Evolutionary conservation across 2,113 vertebrate genomes (phyloP), one percentile per base, ranked within the genome.

Genomic region (Apodemus sylvaticus): DNA sequence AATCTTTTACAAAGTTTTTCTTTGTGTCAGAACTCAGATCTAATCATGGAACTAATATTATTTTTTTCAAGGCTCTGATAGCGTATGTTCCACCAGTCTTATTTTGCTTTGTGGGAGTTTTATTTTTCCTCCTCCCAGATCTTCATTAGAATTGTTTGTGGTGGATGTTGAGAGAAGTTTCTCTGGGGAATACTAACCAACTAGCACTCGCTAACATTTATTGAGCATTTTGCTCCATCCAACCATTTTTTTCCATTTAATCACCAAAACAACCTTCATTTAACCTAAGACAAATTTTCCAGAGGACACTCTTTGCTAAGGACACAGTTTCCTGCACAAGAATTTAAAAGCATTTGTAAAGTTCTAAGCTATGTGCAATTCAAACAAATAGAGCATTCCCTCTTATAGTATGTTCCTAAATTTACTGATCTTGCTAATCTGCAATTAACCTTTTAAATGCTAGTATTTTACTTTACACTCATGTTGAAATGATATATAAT

Each of bases 161-260:
- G 86, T 94, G 93, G 83, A 89, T 90, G 74, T 42, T 95, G 55
- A 95, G 68, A 88, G 60, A 95, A 58, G 36, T 14, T 93, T 96
- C 78, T 76, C 83, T 90, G 83, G 79, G 70, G 78, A 94, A 82
- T 87, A 42, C 74, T 85, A 95, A 79, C 83, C 83, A 97, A 92
- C 93, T 89, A 96, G 73, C 79, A 96, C 79, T 94, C 87, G 73
- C 89, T 96, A 96, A 93, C 82, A 90, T 91, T 95, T 97, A 96
- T 51, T 96, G 94, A 97, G 68, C 22, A 97, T 95, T 95, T 91
- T 79, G 83, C 95, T 91, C 90, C n/a, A 87, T 76, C 55, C 60
- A 96, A 86, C 53, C 83, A 94, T 95, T 95, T 97, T 95, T 96
- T 96, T 94, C 90, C 62, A 95, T 91, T 94, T 95, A 96, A 92